Conservation (phyloP, 1,140 invertebrate species). For the Eriosoma lanigerum region DNA sequence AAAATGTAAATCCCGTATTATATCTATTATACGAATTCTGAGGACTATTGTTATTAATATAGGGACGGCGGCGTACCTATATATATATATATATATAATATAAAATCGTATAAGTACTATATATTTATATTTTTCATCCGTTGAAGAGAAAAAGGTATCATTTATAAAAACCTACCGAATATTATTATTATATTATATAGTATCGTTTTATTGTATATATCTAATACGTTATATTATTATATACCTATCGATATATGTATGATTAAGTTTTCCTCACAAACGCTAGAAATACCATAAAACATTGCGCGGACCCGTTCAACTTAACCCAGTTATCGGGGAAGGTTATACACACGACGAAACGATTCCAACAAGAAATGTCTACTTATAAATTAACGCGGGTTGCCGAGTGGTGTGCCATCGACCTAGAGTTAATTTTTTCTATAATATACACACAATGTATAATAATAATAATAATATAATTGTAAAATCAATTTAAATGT, state of each 20-base stretch:
- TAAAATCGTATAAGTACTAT: no score
- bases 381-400: constrained; percentile 18
- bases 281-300: constrained; percentile 6
- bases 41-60: neutral
- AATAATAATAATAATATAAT: neutral
- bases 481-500: neutral
- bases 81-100: no score
- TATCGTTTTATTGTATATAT: no score
- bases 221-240: neutral
- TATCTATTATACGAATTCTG: neutral
- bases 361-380: constrained; percentile 10
- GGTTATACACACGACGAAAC: neutral
- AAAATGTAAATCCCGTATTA: constrained; percentile 33
- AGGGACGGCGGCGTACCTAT: neutral
- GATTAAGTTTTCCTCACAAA: neutral
- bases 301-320: constrained; percentile 35
- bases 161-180: neutral
- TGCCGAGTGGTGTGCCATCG: neutral
- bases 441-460: no score
- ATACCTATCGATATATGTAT: neutral
- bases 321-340: constrained; percentile 45
- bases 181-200: no score
- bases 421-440: constrained; percentile 40
- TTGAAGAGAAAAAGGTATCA: neutral
- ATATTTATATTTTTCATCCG: no score